Base-by-base conservation (phyloP, 1,140 invertebrate species). In the Notospermus geniculatus region DNA sequence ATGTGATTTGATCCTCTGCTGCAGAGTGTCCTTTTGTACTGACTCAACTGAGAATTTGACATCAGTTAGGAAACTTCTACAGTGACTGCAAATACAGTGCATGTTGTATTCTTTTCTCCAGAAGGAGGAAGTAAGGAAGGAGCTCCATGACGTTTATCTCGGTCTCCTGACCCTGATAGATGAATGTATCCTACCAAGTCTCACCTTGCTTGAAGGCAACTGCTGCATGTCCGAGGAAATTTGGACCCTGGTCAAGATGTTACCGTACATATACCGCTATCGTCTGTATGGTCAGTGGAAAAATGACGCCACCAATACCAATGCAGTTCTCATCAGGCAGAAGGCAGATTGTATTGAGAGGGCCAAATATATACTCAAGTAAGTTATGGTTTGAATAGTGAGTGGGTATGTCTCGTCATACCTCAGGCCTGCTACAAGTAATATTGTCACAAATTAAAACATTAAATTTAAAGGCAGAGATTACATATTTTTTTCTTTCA, bases 311-410 rank as follows among this genome's bases (percentile, higher is more conserved):
- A 91, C 91, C 60, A 82, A 86, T 32, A 81, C 88, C 39, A 91
- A 97, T 80, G 89, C 95, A 0, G 85, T 89, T 30, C 79, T 98
- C 19, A 85, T 97, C 63, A 85, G 88, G 39, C 89, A 90, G 41
- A 86, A 89, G 55, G 93, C 91, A 0, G 89, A 94, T 72, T 88
- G 90, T 0, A 85, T 95, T 60, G 93, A 97, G 70, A 90, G 91
- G 72, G 91, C 97, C 5, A 97, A 96, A 75, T 93, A 93, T 64
- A 90, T 97, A 7, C 96, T 99, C 91, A 98, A 98, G 83, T 85
- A 68, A 74, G 81, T 73, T 25, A 23, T 15, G 15, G 5, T 7
- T 36, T 4, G 15, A 36, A 36, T 15, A 36, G 32, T 15, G 15
- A 15, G 32, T 36, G 4, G 32, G 4, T 36, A 15, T 36, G 15